phyloP scores from a whole-genome alignment of 2,113 vertebrate species.

The Lagopus leucura region DNA sequence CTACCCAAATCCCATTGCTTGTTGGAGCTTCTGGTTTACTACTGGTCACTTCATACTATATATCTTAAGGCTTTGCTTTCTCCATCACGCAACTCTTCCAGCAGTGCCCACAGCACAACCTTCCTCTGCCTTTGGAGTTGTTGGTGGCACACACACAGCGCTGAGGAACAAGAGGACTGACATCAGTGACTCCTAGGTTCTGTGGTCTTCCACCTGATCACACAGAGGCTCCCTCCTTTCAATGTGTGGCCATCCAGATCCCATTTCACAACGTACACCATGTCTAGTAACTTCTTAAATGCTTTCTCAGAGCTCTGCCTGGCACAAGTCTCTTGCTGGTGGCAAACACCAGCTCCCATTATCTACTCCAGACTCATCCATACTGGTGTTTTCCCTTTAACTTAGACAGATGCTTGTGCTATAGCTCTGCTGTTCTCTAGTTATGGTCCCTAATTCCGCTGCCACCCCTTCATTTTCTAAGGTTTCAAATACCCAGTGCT shows the following conservation, averaged over 20 bases:
- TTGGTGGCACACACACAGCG: background rate
- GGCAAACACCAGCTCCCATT: background rate
- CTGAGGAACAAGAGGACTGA: background rate
- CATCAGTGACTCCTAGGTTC: background rate
- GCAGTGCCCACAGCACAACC: background rate
- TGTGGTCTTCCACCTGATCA: background rate
- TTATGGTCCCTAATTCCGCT: background rate
- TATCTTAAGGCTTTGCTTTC: background rate
- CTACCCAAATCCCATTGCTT: background rate
- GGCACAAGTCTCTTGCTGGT: background rate
- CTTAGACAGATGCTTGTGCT: background rate
- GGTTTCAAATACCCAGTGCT: background rate
- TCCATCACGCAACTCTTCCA: background rate
- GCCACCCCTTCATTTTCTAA: background rate
- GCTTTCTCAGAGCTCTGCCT: background rate
- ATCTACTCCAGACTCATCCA: background rate
- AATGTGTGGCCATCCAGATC: background rate
- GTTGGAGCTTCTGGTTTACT: background rate
- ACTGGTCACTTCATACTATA: background rate
- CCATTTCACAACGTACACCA: background rate
- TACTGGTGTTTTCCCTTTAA: background rate
- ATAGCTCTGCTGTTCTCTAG: background rate
- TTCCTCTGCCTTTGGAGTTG: background rate
- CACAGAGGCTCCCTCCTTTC: background rate
- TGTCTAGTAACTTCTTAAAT: background rate